Conservation (phyloP, 2,797 vertebrate genomes). For the Eleutherodactylus coqui region DNA sequence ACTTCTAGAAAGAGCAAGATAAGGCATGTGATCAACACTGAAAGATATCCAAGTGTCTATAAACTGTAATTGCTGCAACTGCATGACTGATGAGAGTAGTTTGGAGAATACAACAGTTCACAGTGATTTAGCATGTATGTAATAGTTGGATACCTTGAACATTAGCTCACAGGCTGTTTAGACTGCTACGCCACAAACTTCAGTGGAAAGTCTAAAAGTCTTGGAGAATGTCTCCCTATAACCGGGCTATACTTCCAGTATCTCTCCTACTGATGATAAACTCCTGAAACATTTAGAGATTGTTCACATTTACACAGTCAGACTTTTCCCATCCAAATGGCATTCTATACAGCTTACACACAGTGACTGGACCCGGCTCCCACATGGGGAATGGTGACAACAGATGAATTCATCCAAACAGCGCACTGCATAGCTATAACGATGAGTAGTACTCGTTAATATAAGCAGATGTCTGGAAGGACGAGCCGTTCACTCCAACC, state of each 20-base stretch:
- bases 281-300: neutral
- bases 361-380: constrained; percentile 18
- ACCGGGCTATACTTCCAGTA: neutral
- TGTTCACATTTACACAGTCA: constrained; percentile 17
- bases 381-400: constrained; percentile 5
- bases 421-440: neutral
- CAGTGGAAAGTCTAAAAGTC: neutral
- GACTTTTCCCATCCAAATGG: constrained; percentile 24
- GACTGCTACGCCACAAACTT: neutral
- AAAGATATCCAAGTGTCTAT: neutral
- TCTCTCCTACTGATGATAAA: constrained; percentile 23
- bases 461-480: neutral
- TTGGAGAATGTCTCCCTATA: neutral
- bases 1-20: neutral
- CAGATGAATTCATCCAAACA: constrained; percentile 31
- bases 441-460: constrained; percentile 1
- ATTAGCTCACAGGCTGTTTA: neutral
- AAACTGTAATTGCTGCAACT: neutral
- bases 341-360: constrained; percentile 10
- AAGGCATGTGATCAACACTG: neutral
- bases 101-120: neutral
- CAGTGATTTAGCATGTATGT: neutral
- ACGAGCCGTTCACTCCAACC: neutral
- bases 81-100: neutral
- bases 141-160: neutral